Conservation (phyloP, 64 coral and sea anemone species). For the Porites lutea region DNA sequence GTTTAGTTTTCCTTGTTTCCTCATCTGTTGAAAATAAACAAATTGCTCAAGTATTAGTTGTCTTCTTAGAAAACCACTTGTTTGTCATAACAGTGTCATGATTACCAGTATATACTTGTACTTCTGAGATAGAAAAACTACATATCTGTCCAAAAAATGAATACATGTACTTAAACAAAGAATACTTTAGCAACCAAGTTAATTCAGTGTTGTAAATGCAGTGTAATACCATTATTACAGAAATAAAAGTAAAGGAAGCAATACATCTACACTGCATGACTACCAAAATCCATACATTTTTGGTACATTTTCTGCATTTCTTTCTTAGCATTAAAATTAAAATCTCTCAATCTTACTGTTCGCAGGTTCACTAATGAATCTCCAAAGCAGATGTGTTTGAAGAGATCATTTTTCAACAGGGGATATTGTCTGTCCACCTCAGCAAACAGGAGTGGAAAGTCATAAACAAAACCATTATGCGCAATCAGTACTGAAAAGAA, state of each 20-base stretch:
- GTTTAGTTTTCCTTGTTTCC: slow-evolving; percentile 17
- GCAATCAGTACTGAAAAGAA: neutral
- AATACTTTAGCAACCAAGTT: too few relatives aligned
- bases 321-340: neutral
- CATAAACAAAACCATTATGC: slow-evolving; percentile 17
- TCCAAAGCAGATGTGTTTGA: slow-evolving; percentile 12
- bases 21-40: neutral
- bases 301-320: neutral
- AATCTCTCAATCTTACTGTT: neutral
- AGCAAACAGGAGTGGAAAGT: slow-evolving; percentile 3
- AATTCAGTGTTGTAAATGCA: too few relatives aligned
- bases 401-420: neutral
- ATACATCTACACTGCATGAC: too few relatives aligned
- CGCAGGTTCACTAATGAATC: neutral
- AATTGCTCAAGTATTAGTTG: neutral
- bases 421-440: slow-evolving; percentile 1
- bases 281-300: neutral
- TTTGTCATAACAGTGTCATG: too few relatives aligned
- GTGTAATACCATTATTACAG: too few relatives aligned
- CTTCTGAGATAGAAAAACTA: too few relatives aligned
- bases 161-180: too few relatives aligned
- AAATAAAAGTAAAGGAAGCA: too few relatives aligned
- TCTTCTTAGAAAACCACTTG: too few relatives aligned
- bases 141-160: too few relatives aligned
- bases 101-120: too few relatives aligned